phyloP scores from a whole-genome alignment of 2,888 invertebrate genomes.

The Acronicta psi region DNA sequence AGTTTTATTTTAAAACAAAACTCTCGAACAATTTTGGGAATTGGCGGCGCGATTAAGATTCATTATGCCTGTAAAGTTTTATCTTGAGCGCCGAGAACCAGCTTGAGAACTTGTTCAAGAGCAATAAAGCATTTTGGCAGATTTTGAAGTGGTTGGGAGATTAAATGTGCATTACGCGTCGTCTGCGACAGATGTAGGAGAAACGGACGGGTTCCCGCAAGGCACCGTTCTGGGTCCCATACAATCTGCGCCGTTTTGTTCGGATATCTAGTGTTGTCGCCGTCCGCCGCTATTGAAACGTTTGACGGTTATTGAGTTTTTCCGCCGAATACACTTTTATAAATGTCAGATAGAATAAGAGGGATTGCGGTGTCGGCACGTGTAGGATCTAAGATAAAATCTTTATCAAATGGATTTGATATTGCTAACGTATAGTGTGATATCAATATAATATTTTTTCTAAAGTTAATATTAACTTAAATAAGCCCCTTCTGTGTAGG shows the following conservation, averaged over 20 bases:
- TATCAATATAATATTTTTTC: too few relatives aligned
- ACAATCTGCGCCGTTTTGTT: conserved; percentile 56
- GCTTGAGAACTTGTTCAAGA: conserved; percentile 79
- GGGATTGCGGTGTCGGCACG: conserved; percentile 15
- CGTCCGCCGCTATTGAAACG: conserved; percentile 57
- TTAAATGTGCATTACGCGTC: conserved; percentile 85
- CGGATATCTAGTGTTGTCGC: conserved; percentile 50
- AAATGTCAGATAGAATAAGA: conserved; percentile 22
- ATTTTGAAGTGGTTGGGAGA: conserved; percentile 84
- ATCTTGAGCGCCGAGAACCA: conserved; percentile 76
- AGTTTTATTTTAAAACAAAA: conserved; percentile 85
- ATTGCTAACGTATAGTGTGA: neutral
- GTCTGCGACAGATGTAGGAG: conserved; percentile 75
- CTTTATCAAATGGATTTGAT: conserved; percentile 6
- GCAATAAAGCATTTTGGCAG: conserved; percentile 88
- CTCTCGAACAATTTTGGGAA: conserved; percentile 84
- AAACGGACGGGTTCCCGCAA: conserved; percentile 46
- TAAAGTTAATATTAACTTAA: conserved; percentile 4
- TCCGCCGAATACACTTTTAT: conserved; percentile 37
- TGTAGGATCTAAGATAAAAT: conserved; percentile 25
- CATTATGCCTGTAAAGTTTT: conserved; percentile 88
- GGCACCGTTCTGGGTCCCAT: conserved; percentile 54
- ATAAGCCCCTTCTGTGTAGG: too few relatives aligned
- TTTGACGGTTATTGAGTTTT: conserved; percentile 60
- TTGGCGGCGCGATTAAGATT: conserved; percentile 86